A percentile compares a stretch with the other conserved stretches of the same genome.
Evolutionary conservation across 2,888 invertebrate genomes (phyloP).

Genomic region (Calliphora vomitoria): DNA sequence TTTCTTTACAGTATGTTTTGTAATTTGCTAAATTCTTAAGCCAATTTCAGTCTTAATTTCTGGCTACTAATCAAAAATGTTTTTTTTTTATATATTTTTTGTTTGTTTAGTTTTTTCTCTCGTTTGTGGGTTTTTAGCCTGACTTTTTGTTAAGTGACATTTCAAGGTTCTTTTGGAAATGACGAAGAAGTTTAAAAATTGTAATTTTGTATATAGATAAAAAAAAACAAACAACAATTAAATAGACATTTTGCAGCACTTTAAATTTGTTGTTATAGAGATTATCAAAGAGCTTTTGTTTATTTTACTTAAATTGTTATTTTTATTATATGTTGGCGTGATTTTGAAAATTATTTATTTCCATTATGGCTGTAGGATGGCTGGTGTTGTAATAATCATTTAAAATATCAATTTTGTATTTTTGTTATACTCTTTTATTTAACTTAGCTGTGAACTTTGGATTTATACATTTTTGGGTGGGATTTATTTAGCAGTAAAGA

Average conservation of each 20-base stretch:
- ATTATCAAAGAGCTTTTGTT: not conserved
- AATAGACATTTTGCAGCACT: not conserved
- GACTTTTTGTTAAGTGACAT: constrained; percentile 11
- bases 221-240: not conserved
- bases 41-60: constrained; percentile 33
- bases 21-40: constrained; percentile 35
- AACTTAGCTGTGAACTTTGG: not conserved
- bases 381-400: not conserved
- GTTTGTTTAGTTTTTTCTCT: too few species aligned
- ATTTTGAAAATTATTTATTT: not conserved
- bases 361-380: not conserved
- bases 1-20: not conserved
- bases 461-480: too few species aligned
- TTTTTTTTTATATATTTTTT: not conserved
- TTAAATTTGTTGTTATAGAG: not conserved
- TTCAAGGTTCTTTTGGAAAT: constrained; percentile 25
- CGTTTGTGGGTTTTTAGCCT: constrained; percentile 18
- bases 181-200: not conserved
- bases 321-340: not conserved
- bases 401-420: too few species aligned
- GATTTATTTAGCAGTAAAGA: too few species aligned
- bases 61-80: constrained; percentile 44
- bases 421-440: not conserved
- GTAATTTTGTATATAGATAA: not conserved
- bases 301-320: not conserved